A percentile compares a stretch with the other conserved stretches of the same genome.
These are phyloP conservation scores for Agelaius phoeniceus DNA, from an alignment of 2,113 vertebrate species.

Conservation along the genomic window DNA sequence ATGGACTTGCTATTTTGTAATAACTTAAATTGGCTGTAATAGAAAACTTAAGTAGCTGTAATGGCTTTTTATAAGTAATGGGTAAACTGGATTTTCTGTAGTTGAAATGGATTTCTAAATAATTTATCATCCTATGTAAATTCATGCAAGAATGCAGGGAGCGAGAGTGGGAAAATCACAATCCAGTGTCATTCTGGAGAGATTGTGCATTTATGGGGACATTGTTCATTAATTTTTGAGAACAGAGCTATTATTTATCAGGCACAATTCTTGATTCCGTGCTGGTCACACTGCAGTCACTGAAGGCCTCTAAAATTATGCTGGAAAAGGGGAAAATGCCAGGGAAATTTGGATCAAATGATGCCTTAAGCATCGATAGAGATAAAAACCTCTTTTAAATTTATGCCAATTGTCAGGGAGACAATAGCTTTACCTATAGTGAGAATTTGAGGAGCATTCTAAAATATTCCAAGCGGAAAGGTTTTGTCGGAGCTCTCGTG, in stretches of 20 bases:
- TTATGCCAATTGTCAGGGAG: background rate
- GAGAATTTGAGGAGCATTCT: background rate
- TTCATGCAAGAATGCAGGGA: background rate
- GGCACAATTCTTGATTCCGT: background rate
- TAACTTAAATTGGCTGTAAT: conserved; percentile 54
- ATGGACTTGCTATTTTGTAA: background rate
- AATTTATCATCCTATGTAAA: conserved; percentile 40
- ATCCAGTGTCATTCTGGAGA: background rate
- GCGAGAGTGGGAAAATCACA: background rate
- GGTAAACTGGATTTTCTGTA: conserved; percentile 32
- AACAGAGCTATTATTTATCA: background rate
- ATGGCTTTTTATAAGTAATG: conserved; percentile 31
- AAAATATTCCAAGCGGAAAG: conserved; percentile 1
- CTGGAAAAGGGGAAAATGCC: conserved; percentile 3
- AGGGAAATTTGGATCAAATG: conserved; percentile 33
- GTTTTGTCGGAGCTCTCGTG: background rate
- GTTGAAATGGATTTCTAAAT: conserved; percentile 46
- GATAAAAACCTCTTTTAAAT: conserved; percentile 37
- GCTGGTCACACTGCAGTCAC: conserved; percentile 4
- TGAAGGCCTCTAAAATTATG: conserved; percentile 18
- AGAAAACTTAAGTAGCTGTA: conserved; percentile 39
- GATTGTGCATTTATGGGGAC: background rate
- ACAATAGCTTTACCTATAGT: background rate
- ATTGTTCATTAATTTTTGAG: conserved; percentile 45
- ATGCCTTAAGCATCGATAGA: background rate